These are phyloP conservation scores for Ctenoplectra terminalis DNA, from an alignment of 1,140 invertebrate genomes.

Conservation along the genomic window DNA sequence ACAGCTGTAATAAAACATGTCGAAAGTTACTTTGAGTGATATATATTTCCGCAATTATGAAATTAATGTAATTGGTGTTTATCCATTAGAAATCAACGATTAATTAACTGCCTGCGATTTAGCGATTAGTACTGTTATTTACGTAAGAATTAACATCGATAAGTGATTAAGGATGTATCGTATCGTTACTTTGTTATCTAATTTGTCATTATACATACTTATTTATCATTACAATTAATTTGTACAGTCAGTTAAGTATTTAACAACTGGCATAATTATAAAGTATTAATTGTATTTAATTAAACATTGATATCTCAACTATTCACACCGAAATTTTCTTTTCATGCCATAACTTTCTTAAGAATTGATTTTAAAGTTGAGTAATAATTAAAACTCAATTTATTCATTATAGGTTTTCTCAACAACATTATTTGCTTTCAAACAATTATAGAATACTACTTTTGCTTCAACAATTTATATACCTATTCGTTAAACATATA, in stretches of 20 bases:
- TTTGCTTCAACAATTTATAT: background rate
- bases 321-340: background rate
- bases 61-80: constrained; percentile 3
- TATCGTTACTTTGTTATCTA: constrained; percentile 22
- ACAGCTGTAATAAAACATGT: background rate
- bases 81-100: background rate
- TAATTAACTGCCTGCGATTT: constrained; percentile 7
- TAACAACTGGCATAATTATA: background rate
- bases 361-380: background rate
- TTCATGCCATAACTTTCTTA: background rate
- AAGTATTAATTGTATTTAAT: constrained; percentile 30
- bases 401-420: background rate
- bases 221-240: constrained; percentile 13
- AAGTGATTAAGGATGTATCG: constrained; percentile 28
- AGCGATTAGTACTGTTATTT: constrained; percentile 5
- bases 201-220: background rate
- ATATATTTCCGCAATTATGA: background rate
- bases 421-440: background rate
- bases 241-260: constrained; percentile 16
- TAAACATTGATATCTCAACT: background rate
- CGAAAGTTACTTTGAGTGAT: background rate
- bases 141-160: constrained; percentile 29
- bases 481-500: constrained; percentile 6
- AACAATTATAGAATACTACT: background rate
- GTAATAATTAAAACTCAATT: background rate